Conservation (phyloP, 2,888 invertebrate genomes). For the Mythimna impura region DNA sequence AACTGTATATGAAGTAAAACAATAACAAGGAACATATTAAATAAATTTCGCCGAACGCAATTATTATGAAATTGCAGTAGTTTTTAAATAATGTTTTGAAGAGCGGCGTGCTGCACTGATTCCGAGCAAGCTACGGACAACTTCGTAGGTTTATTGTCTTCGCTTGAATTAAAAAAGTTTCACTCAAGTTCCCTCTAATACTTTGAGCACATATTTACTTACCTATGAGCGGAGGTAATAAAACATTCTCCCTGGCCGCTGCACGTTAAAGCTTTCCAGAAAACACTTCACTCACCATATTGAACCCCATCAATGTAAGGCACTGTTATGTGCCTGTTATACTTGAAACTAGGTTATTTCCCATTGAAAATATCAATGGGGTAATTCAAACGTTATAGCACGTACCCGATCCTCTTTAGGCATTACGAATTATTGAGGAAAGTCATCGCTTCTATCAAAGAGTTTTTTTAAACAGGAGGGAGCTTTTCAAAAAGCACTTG, state of each 20-base stretch:
- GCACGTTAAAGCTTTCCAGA: slow-evolving; percentile 31
- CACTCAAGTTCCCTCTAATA: slow-evolving; percentile 66
- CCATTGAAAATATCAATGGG: slow-evolving; percentile 61
- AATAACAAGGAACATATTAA: slow-evolving; percentile 26
- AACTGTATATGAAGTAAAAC: slow-evolving; percentile 3
- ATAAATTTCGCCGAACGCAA: slow-evolving; percentile 40
- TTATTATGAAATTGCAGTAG: slow-evolving; percentile 64
- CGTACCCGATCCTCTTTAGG: slow-evolving; percentile 58
- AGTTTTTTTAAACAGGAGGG: slow-evolving; percentile 49
- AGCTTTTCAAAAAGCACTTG: slow-evolving; percentile 36
- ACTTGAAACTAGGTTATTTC: slow-evolving; percentile 55
- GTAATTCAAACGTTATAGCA: slow-evolving; percentile 57
- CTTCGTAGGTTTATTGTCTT: slow-evolving; percentile 82
- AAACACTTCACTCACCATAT: slow-evolving; percentile 26
- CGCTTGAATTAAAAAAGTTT: slow-evolving; percentile 85
- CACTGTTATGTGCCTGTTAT: slow-evolving; percentile 47
- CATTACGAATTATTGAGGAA: slow-evolving; percentile 62
- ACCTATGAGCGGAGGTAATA: slow-evolving; percentile 54
- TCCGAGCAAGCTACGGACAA: slow-evolving; percentile 69
- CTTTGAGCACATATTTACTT: slow-evolving; percentile 69
- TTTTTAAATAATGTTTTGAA: slow-evolving; percentile 71
- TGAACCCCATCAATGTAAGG: slow-evolving; percentile 47
- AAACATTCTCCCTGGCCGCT: slow-evolving; percentile 48
- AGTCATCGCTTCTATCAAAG: slow-evolving; percentile 37
- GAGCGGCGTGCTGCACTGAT: slow-evolving; percentile 68